A percentile compares a stretch with the other conserved stretches of the same genome.
Conservation (phyloP, 2,888 invertebrate species). For the Morpho achilles region DNA sequence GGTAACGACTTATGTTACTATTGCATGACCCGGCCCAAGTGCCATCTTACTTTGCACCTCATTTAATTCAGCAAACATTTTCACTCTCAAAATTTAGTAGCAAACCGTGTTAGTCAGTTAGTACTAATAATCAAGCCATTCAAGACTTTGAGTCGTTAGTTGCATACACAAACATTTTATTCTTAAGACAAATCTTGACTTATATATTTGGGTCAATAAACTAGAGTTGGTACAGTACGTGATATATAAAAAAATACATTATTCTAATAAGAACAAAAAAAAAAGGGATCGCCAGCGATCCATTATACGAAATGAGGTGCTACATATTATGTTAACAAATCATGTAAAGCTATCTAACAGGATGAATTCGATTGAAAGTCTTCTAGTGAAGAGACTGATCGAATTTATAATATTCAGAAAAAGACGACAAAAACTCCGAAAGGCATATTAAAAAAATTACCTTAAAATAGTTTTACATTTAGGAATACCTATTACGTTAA, state of each 20-base stretch:
- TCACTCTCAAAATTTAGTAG: slow-evolving; percentile 57
- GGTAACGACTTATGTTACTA: slow-evolving; percentile 46
- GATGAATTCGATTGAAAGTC: slow-evolving; percentile 53
- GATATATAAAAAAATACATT: slow-evolving; percentile 63
- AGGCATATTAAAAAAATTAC: slow-evolving; percentile 75
- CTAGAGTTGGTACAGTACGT: slow-evolving; percentile 52
- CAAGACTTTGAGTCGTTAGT: slow-evolving; percentile 73
- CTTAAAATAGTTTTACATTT: slow-evolving; percentile 71
- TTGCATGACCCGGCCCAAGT: slow-evolving; percentile 72
- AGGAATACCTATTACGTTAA: slow-evolving; percentile 69
- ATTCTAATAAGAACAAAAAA: slow-evolving; percentile 68
- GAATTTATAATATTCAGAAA: slow-evolving; percentile 72
- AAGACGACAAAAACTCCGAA: slow-evolving; percentile 70
- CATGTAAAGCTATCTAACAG: slow-evolving; percentile 63
- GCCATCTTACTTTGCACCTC: slow-evolving; percentile 40
- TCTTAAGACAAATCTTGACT: slow-evolving; percentile 45
- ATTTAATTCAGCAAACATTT: slow-evolving; percentile 39
- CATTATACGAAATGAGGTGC: slow-evolving; percentile 70
- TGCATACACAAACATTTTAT: slow-evolving; percentile 60
- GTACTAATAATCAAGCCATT: slow-evolving; percentile 52
- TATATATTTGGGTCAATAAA: slow-evolving; percentile 53
- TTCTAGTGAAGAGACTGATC: slow-evolving; percentile 55
- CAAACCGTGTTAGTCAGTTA: slow-evolving; percentile 69
- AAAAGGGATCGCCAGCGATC: slow-evolving; percentile 76
- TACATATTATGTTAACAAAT: slow-evolving; percentile 56